Evolutionary conservation across 2,888 invertebrate genomes (phyloP).

Genomic region (Ommatoiulus sabulosus): DNA sequence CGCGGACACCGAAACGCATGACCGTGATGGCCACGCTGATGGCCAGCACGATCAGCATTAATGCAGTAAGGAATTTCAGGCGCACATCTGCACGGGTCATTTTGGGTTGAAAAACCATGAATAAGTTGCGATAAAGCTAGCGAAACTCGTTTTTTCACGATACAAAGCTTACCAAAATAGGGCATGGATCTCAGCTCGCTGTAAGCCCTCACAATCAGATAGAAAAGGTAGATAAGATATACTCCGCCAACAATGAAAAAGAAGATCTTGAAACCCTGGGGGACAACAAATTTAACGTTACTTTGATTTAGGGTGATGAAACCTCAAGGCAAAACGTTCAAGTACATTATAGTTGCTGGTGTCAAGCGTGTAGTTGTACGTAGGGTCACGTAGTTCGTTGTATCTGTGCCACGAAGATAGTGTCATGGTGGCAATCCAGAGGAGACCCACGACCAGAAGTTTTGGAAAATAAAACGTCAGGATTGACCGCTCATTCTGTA

Average conservation of each 20-base stretch:
- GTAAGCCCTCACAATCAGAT: conserved; percentile 89
- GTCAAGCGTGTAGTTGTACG: conserved; percentile 89
- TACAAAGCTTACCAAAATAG: conserved; percentile 84
- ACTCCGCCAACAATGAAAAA: conserved; percentile 87
- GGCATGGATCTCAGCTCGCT: conserved; percentile 97
- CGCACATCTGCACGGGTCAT: conserved; percentile 81
- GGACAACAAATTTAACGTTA: conserved; percentile 64
- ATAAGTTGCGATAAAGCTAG: no score
- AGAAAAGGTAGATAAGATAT: conserved; percentile 86
- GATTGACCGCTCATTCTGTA: conserved; percentile 86
- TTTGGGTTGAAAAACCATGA: background rate
- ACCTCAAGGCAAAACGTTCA: no score
- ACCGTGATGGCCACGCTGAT: conserved; percentile 81
- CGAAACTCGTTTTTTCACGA: background rate
- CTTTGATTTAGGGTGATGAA: background rate
- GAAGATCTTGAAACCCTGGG: conserved; percentile 88
- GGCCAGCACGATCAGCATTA: conserved; percentile 83
- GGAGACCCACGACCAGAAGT: conserved; percentile 83
- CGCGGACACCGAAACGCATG: conserved; percentile 87
- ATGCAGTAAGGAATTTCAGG: conserved; percentile 87
- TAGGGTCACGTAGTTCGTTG: conserved; percentile 89
- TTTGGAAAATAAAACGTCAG: conserved; percentile 92
- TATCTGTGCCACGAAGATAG: conserved; percentile 91
- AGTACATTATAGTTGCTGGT: conserved; percentile 77
- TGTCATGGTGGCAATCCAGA: conserved; percentile 88